These are phyloP conservation scores for Lottia scabra DNA, from an alignment of 2,888 invertebrate species.

Conservation along the genomic window DNA sequence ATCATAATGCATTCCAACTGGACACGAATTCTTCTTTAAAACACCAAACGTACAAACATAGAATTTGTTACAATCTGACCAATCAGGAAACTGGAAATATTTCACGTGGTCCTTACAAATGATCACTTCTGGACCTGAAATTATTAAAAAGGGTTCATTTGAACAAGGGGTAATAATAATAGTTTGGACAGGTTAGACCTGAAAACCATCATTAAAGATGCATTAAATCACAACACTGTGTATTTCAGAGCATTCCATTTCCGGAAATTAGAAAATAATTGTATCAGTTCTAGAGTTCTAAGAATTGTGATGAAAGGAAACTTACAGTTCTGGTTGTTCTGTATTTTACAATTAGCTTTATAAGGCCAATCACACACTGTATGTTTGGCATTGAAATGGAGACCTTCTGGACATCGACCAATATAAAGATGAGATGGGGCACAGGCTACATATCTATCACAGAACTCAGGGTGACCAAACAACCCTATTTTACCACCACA, in stretches of 20 bases:
- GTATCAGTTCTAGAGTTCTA: no score
- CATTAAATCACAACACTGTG: no score
- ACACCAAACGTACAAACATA: constrained; percentile 19
- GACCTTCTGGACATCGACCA: constrained; percentile 10
- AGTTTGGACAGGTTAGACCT: no score
- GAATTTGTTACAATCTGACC: constrained; percentile 22
- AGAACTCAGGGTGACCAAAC: constrained; percentile 13
- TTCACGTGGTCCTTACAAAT: constrained; percentile 24
- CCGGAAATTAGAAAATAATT: no score
- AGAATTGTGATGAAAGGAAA: neutral
- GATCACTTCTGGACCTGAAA: constrained; percentile 10
- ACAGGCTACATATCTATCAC: constrained; percentile 12
- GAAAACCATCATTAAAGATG: no score
- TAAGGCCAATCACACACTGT: constrained; percentile 11
- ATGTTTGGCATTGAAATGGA: constrained; percentile 13
- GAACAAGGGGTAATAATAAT: no score
- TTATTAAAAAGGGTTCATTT: neutral
- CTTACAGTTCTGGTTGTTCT: neutral
- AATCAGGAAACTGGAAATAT: constrained; percentile 28
- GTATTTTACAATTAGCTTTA: constrained; percentile 1
- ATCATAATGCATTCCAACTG: constrained; percentile 21
- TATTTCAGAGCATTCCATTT: no score
- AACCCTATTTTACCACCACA: constrained; percentile 6
- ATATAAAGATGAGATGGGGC: constrained; percentile 1
- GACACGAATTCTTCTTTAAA: constrained; percentile 7